Conservation (phyloP, 2,113 vertebrate genomes). For the Rhynchopsitta pachyrhyncha region DNA sequence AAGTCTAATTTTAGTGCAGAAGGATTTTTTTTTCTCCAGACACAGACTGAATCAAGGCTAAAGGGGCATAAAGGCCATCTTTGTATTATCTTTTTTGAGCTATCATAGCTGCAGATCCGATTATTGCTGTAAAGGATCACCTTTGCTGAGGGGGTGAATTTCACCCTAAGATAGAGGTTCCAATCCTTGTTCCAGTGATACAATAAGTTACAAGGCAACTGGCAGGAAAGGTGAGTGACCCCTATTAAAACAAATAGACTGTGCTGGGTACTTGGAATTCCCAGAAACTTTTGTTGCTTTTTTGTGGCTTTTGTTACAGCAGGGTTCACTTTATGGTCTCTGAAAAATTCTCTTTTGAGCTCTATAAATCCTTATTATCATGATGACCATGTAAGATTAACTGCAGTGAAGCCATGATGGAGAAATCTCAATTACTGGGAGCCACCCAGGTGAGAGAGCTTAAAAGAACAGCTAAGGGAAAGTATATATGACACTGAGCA, state of each 20-base stretch:
- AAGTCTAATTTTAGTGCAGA: slow-evolving; percentile 25
- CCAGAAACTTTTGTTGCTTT: neutral
- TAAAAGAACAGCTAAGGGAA: neutral
- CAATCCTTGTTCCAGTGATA: neutral
- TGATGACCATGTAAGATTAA: neutral
- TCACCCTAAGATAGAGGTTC: neutral
- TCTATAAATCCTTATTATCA: neutral
- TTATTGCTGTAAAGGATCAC: neutral
- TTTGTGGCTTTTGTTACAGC: neutral
- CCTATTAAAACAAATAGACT: slow-evolving; percentile 17
- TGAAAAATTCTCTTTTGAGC: slow-evolving; percentile 5
- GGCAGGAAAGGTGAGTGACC: neutral
- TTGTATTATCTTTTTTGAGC: neutral
- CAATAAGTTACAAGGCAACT: neutral
- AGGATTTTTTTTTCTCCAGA: neutral
- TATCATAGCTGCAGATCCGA: neutral
- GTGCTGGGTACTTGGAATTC: neutral
- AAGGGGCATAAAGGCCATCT: neutral
- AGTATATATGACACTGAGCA: neutral
- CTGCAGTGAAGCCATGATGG: neutral
- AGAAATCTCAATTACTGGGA: neutral
- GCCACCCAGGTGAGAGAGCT: neutral
- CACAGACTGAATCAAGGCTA: neutral
- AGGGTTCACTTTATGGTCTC: neutral
- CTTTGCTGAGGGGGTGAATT: neutral